phyloP scores from a whole-genome alignment of 1,140 invertebrate genomes.

The Penaeus chinensis region DNA sequence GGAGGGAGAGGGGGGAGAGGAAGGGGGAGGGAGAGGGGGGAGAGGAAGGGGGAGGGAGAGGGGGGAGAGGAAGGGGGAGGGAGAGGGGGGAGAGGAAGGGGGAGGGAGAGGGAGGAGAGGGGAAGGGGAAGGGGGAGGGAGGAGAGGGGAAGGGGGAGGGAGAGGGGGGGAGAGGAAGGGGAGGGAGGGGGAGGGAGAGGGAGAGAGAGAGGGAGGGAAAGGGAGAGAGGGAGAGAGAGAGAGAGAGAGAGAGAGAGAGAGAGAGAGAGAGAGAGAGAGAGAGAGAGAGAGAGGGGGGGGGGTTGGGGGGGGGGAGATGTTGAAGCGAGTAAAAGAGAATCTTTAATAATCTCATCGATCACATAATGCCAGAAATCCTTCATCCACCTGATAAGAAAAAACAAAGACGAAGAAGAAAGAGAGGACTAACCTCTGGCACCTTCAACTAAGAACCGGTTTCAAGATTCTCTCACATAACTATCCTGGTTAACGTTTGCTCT shows the following conservation, averaged over 20 bases:
- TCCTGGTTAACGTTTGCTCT: conserved; percentile 65
- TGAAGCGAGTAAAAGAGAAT: neutral
- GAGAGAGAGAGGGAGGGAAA: no score
- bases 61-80: neutral
- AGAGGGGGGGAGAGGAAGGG: no score
- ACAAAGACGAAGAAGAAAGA: neutral
- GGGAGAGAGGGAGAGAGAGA: no score
- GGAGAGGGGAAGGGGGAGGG: no score
- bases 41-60: neutral
- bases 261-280: neutral
- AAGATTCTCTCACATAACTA: conserved; percentile 30
- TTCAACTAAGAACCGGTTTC: neutral
- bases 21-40: neutral
- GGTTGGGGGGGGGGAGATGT: neutral
- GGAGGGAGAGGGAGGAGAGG: no score
- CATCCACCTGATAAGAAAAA: neutral
- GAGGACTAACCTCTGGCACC: neutral
- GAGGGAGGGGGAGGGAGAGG: no score
- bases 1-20: neutral
- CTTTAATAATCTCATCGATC: no score
- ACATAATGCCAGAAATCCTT: no score
- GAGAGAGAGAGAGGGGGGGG: neutral
- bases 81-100: neutral
- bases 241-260: neutral
- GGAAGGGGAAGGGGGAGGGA: no score